Conservation (phyloP, 92 coral and sea anemone genomes). For the Phenganax subtilis region DNA sequence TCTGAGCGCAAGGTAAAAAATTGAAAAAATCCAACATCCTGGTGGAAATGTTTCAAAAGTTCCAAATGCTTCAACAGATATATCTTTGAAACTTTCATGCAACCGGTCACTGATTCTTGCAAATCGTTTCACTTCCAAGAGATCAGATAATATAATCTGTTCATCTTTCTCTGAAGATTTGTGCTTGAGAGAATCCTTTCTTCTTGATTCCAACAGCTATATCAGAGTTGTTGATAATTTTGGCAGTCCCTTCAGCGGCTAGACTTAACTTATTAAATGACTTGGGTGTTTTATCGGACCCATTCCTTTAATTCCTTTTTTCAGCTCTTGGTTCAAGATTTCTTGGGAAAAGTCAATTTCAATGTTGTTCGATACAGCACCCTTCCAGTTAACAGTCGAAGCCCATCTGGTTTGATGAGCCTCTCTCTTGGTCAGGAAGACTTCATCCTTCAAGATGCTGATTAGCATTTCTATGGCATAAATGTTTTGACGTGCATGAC, state of each 20-base stretch:
- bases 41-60: no score
- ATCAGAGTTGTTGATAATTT: slow-evolving; percentile 10
- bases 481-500: slow-evolving; percentile 35
- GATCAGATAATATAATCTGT: neutral
- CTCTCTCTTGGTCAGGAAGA: slow-evolving; percentile 51
- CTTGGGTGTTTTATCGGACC: slow-evolving; percentile 3
- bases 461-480: slow-evolving; percentile 64
- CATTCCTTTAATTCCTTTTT: slow-evolving; percentile 22
- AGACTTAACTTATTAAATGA: neutral
- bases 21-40: no score
- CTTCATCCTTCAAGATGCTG: slow-evolving; percentile 42
- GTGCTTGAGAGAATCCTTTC: slow-evolving; percentile 2
- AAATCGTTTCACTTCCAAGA: neutral
- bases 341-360: slow-evolving; percentile 22
- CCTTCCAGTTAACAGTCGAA: slow-evolving; percentile 5
- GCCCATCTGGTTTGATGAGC: slow-evolving; percentile 8
- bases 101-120: neutral
- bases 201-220: neutral
- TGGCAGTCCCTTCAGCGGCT: neutral
- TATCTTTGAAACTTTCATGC: slow-evolving; percentile 7
- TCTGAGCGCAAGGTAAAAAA: no score
- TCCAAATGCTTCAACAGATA: no score
- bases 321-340: neutral
- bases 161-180: slow-evolving; percentile 23
- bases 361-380: neutral